Evolutionary conservation across 2,888 invertebrate genomes (phyloP), one percentile per base, ranked within the genome.

Genomic region (Andrena hattorfiana): DNA sequence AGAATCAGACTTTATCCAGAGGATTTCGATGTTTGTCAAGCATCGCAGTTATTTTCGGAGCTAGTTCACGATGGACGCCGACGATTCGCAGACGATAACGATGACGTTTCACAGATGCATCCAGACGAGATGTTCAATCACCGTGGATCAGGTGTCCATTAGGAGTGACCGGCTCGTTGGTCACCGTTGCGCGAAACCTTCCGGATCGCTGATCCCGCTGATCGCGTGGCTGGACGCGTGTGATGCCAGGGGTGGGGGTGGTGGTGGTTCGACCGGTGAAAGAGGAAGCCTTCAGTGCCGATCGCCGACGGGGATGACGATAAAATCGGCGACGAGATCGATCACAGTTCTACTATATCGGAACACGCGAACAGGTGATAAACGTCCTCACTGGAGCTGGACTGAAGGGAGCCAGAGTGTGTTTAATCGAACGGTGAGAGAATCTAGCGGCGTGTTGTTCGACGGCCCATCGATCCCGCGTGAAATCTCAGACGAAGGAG

Each of bases 181-280:
- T 87, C 85, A 89, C 89, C 77, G 86, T 85, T 83, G 83, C 78
- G 87, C 85, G 87, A 89, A 90, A 88, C 89, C 88, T 86, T 91
- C 90, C 89, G 90, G 87, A 90, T 90, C 89, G 87, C 64, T 89
- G 87, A 69, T 83, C 85, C 87, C 86, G 71, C 63, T 83, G 88
- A 89, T 89, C 88, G 88, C 88, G 89, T 89, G 88, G 87, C 85
- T 88, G 82, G 84, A 87, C 88, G 88, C 88, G 88, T 79, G 86
- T 81, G 81, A 64, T 74, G 70, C 3, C 23, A 30, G 59, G 80
- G 82, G 88, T 86, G 86, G 87, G 87, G 85, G 73, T 26, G 82
- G 68, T 69, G 78, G 83, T 81, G 62, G 75, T 77, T 78, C 51
- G 63, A 74, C 56, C 59, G 79, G 67, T 69, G 81, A 80, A 64